phyloP scores from a whole-genome alignment of 2,113 vertebrate genomes.

The Crocuta crocuta region DNA sequence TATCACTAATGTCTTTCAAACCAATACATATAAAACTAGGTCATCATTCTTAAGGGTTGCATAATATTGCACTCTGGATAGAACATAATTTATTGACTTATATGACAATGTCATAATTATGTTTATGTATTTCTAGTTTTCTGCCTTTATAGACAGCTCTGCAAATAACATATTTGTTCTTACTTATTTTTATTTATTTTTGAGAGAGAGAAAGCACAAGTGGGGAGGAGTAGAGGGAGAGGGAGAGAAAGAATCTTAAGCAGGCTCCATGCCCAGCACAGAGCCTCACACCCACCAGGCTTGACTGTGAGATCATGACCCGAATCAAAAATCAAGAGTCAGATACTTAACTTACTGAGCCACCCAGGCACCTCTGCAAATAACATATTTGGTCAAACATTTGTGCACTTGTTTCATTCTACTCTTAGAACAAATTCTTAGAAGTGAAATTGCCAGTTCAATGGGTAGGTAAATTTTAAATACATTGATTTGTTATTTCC shows the following conservation, averaged over 20 bases:
- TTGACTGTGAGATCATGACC: too few species aligned
- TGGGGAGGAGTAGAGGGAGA: too few species aligned
- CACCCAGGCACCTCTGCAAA: neutral
- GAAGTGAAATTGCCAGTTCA: conserved; percentile 27
- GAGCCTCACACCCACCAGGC: too few species aligned
- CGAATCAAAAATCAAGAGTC: too few species aligned
- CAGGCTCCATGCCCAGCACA: too few species aligned
- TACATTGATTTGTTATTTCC: conserved; percentile 2
- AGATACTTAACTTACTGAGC: too few species aligned
- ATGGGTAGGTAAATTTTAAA: neutral
- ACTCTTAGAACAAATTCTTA: conserved; percentile 43
- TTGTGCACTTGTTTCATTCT: neutral
- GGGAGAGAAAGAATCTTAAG: too few species aligned
- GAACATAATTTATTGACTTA: neutral
- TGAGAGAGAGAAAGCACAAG: too few species aligned
- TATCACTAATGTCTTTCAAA: conserved; percentile 20
- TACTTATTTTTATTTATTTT: too few species aligned
- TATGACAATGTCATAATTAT: neutral
- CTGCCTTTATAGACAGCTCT: neutral
- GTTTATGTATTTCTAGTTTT: neutral
- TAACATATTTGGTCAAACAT: neutral
- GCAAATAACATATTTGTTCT: neutral
- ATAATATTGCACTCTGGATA: neutral
- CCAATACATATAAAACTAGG: neutral
- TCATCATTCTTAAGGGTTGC: neutral